phyloP scores from a whole-genome alignment of 1,140 invertebrate species.

The Amphibalanus amphitrite region DNA sequence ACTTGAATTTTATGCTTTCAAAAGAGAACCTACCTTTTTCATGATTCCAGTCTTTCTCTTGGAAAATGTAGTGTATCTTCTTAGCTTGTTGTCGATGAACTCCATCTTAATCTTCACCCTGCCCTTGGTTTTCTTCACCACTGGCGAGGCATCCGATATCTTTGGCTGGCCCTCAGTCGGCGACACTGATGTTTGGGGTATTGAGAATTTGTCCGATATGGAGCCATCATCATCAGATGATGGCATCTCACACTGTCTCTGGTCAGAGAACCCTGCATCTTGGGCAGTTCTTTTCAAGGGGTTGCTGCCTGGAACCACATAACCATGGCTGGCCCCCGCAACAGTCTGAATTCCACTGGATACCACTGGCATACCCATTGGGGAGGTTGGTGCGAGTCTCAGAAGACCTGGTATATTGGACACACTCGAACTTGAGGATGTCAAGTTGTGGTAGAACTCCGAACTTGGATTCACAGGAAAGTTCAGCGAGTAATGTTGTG shows the following conservation, averaged over 20 bases:
- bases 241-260: neutral
- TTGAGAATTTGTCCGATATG: neutral
- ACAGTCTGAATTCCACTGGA: neutral
- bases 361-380: neutral
- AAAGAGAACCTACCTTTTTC: conserved; percentile 98
- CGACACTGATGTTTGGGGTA: conserved; percentile 1
- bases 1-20: too few species aligned
- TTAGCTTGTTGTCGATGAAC: conserved; percentile 98
- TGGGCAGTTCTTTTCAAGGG: neutral
- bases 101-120: conserved; percentile 99
- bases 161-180: conserved; percentile 9
- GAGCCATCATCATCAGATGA: neutral
- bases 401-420: neutral
- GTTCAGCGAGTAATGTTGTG: conserved; percentile 5
- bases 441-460: neutral
- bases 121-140: conserved; percentile 95
- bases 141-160: conserved; percentile 3
- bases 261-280: neutral
- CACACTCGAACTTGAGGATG: neutral
- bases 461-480: neutral
- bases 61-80: conserved; percentile 97
- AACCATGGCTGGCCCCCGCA: neutral
- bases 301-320: neutral
- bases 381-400: neutral
- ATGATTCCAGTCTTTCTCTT: conserved; percentile 99